phyloP scores from a whole-genome alignment of 1,140 invertebrate genomes.

The Sycophila sp. region DNA sequence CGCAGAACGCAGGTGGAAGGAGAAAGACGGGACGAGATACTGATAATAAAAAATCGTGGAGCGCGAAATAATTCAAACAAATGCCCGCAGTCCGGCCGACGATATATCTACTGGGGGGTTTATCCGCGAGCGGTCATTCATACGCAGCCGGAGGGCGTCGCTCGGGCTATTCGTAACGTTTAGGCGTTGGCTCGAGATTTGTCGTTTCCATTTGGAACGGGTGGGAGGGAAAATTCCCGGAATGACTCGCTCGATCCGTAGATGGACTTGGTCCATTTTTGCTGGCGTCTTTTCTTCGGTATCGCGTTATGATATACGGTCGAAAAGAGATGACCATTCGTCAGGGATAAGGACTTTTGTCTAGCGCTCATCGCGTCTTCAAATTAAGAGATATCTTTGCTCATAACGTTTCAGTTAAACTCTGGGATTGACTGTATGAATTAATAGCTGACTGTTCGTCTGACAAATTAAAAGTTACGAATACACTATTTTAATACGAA shows the following conservation, averaged over 20 bases:
- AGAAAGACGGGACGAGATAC: conserved; percentile 4
- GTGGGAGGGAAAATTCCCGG: not conserved
- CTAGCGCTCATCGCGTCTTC: not conserved
- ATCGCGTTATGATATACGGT: not conserved
- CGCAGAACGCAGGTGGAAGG: not conserved
- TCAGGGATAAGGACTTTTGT: conserved; percentile 7
- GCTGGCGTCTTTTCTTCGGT: not conserved
- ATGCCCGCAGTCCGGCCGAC: conserved; percentile 50
- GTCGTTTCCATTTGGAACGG: conserved; percentile 44
- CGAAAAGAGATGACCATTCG: conserved; percentile 19
- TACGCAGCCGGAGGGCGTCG: conserved; percentile 43
- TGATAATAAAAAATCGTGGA: conserved; percentile 61
- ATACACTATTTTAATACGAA: too few species aligned
- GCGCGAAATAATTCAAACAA: conserved; percentile 64
- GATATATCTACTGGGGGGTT: conserved; percentile 57
- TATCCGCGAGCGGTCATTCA: conserved; percentile 63
- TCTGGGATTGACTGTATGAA: not conserved
- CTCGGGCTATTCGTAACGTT: conserved; percentile 59
- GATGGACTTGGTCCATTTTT: not conserved
- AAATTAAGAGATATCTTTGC: conserved; percentile 21
- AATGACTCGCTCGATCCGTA: conserved; percentile 30
- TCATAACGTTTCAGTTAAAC: conserved; percentile 13
- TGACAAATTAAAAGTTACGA: too few species aligned
- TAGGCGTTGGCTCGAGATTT: conserved; percentile 56
- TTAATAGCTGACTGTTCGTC: too few species aligned